phyloP scores from a whole-genome alignment of 2,113 vertebrate genomes.

The Cynocephalus volans region DNA sequence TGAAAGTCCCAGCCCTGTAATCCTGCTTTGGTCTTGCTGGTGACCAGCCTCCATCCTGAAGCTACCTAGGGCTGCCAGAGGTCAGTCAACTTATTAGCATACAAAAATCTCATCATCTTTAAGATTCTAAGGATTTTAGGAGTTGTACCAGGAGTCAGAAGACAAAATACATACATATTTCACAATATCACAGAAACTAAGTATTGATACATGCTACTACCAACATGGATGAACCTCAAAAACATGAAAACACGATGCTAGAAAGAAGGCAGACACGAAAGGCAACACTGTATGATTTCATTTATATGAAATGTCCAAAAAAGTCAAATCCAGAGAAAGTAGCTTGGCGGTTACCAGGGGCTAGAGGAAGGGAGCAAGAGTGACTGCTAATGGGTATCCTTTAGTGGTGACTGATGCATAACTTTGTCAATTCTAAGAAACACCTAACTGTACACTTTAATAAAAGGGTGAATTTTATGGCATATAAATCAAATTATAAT shows the following conservation, averaged over 20 bases:
- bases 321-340: neutral
- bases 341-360: neutral
- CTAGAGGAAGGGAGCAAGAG: neutral
- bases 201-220: neutral
- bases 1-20: too few relatives aligned
- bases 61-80: too few relatives aligned
- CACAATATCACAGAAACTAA: neutral
- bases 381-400: neutral
- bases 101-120: too few relatives aligned
- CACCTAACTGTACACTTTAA: neutral
- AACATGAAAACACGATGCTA: neutral
- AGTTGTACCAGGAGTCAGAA: too few relatives aligned
- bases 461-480: neutral
- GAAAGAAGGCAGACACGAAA: neutral
- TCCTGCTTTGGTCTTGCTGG: too few relatives aligned
- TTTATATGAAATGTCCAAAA: neutral
- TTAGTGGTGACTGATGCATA: neutral
- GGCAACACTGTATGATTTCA: neutral
- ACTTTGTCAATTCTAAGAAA: neutral
- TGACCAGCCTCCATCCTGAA: too few relatives aligned
- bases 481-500: neutral
- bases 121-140: too few relatives aligned
- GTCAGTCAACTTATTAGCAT: too few relatives aligned
- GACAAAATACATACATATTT: too few relatives aligned
- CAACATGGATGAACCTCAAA: neutral